Evolutionary conservation across 2,888 invertebrate genomes (phyloP).

Genomic region (Lobophora halterata): DNA sequence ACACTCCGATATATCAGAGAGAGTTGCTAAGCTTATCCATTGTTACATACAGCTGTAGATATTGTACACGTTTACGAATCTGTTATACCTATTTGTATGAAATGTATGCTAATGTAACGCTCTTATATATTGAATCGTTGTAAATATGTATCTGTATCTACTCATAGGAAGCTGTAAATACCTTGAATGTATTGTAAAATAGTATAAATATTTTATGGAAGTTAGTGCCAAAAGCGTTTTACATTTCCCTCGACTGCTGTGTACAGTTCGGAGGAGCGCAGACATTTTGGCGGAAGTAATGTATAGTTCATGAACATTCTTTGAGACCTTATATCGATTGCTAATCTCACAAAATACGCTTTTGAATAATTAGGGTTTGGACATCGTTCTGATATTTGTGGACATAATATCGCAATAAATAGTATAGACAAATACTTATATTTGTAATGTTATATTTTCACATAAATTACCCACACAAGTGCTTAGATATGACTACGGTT

Average conservation of each 20-base stretch:
- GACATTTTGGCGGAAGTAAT: constrained; percentile 33
- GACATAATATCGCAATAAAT: constrained; percentile 28
- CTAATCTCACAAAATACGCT: constrained; percentile 58
- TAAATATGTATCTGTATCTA: constrained; percentile 49
- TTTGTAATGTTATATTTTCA: constrained; percentile 36
- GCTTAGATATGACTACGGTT: constrained; percentile 23
- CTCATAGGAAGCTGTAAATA: constrained; percentile 74
- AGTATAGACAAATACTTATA: constrained; percentile 25
- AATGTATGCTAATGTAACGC: constrained; percentile 48
- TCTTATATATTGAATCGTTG: constrained; percentile 43
- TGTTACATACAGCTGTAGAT: constrained; percentile 30
- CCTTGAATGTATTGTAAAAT: constrained; percentile 67
- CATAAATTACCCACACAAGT: constrained; percentile 25
- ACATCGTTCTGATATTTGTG: constrained; percentile 33
- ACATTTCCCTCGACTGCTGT: constrained; percentile 55
- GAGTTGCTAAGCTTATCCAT: constrained; percentile 19
- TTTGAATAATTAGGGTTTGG: constrained; percentile 57
- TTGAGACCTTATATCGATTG: constrained; percentile 39
- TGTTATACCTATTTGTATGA: constrained; percentile 43
- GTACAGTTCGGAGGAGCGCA: constrained; percentile 46
- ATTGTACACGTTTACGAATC: constrained; percentile 59
- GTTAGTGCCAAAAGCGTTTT: constrained; percentile 78
- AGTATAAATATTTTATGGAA: constrained; percentile 67
- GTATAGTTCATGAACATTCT: constrained; percentile 32
- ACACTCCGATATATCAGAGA: constrained; percentile 26